These are phyloP conservation scores for Holothuria leucospilota DNA, from an alignment of 53 echinoderm and acorn worm species.

Conservation along the genomic window DNA sequence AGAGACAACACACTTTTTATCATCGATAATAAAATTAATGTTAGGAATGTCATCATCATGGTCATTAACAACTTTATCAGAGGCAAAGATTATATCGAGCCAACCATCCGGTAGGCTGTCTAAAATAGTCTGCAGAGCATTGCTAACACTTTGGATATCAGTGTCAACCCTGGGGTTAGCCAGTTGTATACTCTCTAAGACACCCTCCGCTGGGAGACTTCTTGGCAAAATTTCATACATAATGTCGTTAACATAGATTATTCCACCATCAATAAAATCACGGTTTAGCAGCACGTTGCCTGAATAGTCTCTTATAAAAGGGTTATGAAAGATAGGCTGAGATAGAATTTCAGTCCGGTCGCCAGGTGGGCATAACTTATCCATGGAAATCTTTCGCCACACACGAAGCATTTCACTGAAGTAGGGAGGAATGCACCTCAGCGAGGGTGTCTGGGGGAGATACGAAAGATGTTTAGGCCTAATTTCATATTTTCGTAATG, in stretches of 20 bases:
- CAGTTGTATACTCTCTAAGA: background rate
- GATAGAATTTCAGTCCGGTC: background rate
- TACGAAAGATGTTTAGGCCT: background rate
- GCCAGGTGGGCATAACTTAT: no score
- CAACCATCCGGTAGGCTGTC: background rate
- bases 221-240: background rate
- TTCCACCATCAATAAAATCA: background rate
- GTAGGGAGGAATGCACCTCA: background rate
- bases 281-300: background rate
- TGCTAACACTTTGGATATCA: background rate
- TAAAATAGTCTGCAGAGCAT: background rate
- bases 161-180: background rate
- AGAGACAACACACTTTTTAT: background rate
- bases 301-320: background rate
- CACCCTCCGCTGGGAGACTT: background rate
- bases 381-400: background rate
- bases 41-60: background rate
- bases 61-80: background rate
- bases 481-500: conserved; percentile 14
- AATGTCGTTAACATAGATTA: background rate
- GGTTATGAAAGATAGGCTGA: background rate
- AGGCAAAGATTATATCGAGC: background rate
- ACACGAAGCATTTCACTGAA: background rate
- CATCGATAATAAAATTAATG: background rate
- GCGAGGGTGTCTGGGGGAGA: background rate